phyloP scores from a whole-genome alignment of 2,888 invertebrate genomes.

The Creontiades dilutus region DNA sequence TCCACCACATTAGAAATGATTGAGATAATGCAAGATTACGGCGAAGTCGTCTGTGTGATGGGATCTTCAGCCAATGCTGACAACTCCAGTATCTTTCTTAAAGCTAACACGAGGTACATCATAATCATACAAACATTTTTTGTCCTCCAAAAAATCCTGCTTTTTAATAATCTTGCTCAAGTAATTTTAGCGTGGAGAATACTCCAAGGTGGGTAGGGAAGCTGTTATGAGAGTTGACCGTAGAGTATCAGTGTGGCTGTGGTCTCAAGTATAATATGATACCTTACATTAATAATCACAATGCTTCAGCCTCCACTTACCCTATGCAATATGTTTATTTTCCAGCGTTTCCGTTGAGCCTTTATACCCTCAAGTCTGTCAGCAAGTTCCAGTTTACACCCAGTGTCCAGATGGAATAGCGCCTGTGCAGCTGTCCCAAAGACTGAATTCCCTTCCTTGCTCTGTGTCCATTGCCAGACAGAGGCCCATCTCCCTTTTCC shows the following conservation, averaged over 20 bases:
- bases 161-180: no score
- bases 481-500: conserved; percentile 89
- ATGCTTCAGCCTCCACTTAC: not conserved
- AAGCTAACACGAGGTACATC: conserved; percentile 90
- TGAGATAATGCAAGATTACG: conserved; percentile 94
- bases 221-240: no score
- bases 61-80: conserved; percentile 94
- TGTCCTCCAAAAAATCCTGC: no score
- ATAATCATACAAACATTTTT: no score
- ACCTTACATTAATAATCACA: no score
- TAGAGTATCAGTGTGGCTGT: no score
- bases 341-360: conserved; percentile 95
- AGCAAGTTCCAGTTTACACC: conserved; percentile 81
- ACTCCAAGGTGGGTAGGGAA: no score
- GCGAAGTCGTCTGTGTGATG: conserved; percentile 96
- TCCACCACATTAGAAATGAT: conserved; percentile 94
- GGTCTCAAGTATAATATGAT: no score
- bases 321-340: conserved; percentile 72
- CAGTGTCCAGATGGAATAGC: conserved; percentile 76
- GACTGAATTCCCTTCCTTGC: conserved; percentile 92
- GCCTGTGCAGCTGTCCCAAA: conserved; percentile 78
- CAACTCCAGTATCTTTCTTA: conserved; percentile 95
- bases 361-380: conserved; percentile 92
- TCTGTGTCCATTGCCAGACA: conserved; percentile 89
- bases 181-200: no score